Percentiles rank a stretch among this genome's conserved stretches.
Conservation (phyloP, 2,888 invertebrate species). For the Osedax frankpressi region DNA sequence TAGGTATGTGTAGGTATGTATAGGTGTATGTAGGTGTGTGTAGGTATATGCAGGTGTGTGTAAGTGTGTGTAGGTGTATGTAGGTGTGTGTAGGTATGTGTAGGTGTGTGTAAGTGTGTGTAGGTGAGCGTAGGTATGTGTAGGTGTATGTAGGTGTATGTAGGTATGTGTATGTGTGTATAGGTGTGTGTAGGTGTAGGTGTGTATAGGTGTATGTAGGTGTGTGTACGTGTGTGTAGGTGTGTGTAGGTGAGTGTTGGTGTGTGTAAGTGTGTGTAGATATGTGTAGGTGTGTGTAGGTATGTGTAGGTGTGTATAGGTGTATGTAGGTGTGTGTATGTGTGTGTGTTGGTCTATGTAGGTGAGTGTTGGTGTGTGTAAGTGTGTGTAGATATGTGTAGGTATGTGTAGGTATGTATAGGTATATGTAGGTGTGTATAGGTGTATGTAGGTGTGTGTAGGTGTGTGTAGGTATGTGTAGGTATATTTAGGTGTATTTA, state of each 20-base stretch:
- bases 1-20: neutral
- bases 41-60: neutral
- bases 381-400: neutral
- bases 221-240: neutral
- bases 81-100: neutral
- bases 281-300: neutral
- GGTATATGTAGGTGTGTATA: neutral
- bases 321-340: neutral
- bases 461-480: neutral
- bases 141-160: too few species aligned
- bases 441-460: neutral
- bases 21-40: too few species aligned
- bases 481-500: neutral
- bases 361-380: neutral
- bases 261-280: neutral
- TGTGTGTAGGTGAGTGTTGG: neutral
- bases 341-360: neutral
- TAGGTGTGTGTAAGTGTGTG: neutral
- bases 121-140: neutral
- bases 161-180: too few species aligned
- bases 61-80: neutral
- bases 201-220: neutral
- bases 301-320: neutral
- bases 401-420: neutral
- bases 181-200: neutral